phyloP scores from a whole-genome alignment of 2,888 invertebrate species.

The Mythimna impura region DNA sequence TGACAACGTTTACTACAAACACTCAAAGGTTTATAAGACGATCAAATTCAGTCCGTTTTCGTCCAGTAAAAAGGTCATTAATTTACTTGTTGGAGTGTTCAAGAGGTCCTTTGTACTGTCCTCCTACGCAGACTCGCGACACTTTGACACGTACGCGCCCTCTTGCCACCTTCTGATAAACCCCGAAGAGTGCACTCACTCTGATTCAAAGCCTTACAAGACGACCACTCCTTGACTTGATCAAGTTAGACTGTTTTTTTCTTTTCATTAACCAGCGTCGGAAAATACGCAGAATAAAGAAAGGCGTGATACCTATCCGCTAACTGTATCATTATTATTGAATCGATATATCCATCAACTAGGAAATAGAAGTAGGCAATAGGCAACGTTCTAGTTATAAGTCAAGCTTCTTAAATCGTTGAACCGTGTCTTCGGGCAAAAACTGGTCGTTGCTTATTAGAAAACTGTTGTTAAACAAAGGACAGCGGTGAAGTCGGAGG shows the following conservation, averaged over 20 bases:
- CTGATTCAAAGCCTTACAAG: conserved; percentile 41
- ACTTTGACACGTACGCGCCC: conserved; percentile 48
- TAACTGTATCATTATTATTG: background rate
- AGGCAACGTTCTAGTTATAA: conserved; percentile 31
- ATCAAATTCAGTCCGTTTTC: background rate
- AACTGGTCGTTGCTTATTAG: conserved; percentile 58
- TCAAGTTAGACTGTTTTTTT: background rate
- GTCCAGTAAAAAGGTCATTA: conserved; percentile 3
- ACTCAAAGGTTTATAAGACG: background rate
- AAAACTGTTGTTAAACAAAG: conserved; percentile 70
- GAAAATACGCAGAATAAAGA: background rate
- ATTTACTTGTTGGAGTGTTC: conserved; percentile 21
- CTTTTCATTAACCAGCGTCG: background rate
- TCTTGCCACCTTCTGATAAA: conserved; percentile 42
- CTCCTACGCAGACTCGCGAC: conserved; percentile 23
- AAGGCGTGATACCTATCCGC: background rate
- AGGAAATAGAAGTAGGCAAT: conserved; percentile 7
- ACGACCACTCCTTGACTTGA: conserved; percentile 7
- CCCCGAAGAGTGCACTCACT: conserved; percentile 54
- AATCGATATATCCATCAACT: background rate
- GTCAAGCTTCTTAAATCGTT: conserved; percentile 39
- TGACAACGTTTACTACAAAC: background rate
- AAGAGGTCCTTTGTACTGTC: conserved; percentile 15
- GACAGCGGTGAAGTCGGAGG: conserved; percentile 74
- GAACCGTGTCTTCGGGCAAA: conserved; percentile 59